Base-by-base conservation (phyloP, 92 coral and sea anemone species). In the Pocillopora meandrina region DNA sequence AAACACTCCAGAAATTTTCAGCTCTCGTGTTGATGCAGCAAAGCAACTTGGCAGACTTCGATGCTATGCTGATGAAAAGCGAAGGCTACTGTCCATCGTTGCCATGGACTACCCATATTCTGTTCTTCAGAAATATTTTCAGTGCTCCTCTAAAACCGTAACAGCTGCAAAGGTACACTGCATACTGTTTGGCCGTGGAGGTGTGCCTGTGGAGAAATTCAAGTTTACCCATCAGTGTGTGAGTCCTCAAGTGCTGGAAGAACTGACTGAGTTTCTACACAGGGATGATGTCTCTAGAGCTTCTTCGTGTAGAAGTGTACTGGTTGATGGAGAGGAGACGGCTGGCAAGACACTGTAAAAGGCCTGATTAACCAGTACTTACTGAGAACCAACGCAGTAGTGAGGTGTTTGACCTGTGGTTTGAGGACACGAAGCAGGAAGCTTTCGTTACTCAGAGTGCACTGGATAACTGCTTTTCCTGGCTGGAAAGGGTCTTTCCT, bases 151-250 rank as follows among this genome's bases (percentile, higher is more conserved):
- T 13, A 60, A 77, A 15, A 77, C 81, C n/a, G 18, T 77, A 9
- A 77, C 82, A 16, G 88, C 88, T 16, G 87, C 91, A 83, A 88
- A 34, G 34, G 91, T 88, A 17, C 91, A 87, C 58, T 74, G 60
- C 63, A 87, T 82, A 13, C 60, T 87, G 55, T 87, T 87, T 87
- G 87, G 87, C 10, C 74, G 84, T 69, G 87, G 87, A 15, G 87
- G 84, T 52, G 87, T 82, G 10, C 87, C 84, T 23, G 14, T 65
- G 15, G 83, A 75, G 2, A 49, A 72, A 2, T 66, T 3, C 35
- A 26, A 66, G 36, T 66, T 66, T 20, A 66, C 36, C 6, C 19
- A 82, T 3, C 82, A 87, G 36, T 52, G 72, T 23, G 82, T 87
- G 31, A 74, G 70, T 12, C 31, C 74, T 12, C 81, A 88, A 57